phyloP scores from a whole-genome alignment of 1,140 invertebrate genomes.

The Ooceraea biroi region DNA sequence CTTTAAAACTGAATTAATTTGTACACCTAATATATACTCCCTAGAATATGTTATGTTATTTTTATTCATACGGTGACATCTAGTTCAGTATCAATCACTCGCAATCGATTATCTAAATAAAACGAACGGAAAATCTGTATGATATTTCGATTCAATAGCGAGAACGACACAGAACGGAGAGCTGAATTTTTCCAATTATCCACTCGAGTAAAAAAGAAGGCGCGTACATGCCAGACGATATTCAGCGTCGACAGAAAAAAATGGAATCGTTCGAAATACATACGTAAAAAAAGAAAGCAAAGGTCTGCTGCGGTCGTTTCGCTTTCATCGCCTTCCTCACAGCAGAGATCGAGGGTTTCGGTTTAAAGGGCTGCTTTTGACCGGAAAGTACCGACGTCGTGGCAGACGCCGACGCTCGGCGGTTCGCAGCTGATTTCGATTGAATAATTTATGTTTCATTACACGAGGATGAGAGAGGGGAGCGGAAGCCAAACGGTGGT shows the following conservation, averaged over 20 bases:
- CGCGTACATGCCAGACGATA: slow-evolving; percentile 63
- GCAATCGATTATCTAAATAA: neutral
- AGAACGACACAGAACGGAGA: slow-evolving; percentile 22
- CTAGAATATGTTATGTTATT: neutral
- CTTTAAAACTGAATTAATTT: too few species aligned
- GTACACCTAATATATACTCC: too few species aligned
- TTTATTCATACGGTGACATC: neutral
- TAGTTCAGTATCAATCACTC: neutral
- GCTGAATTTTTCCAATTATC: slow-evolving; percentile 65
- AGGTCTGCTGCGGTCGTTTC: slow-evolving; percentile 69
- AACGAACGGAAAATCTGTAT: neutral
- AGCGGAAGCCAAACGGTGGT: slow-evolving; percentile 33
- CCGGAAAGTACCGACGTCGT: slow-evolving; percentile 66
- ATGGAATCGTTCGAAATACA: slow-evolving; percentile 70
- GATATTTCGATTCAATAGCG: slow-evolving; percentile 46
- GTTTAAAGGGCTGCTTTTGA: slow-evolving; percentile 80
- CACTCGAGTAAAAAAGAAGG: slow-evolving; percentile 55
- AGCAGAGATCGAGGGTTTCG: slow-evolving; percentile 75
- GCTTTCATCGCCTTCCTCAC: slow-evolving; percentile 70
- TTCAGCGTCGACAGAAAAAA: slow-evolving; percentile 65
- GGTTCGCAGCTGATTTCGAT: slow-evolving; percentile 84
- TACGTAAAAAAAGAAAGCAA: slow-evolving; percentile 61
- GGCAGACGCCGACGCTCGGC: slow-evolving; percentile 61
- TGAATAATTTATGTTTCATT: slow-evolving; percentile 87
- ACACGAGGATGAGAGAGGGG: slow-evolving; percentile 67